Base-by-base conservation (phyloP, 2,888 invertebrate genomes). In the Acheta domesticus region DNA sequence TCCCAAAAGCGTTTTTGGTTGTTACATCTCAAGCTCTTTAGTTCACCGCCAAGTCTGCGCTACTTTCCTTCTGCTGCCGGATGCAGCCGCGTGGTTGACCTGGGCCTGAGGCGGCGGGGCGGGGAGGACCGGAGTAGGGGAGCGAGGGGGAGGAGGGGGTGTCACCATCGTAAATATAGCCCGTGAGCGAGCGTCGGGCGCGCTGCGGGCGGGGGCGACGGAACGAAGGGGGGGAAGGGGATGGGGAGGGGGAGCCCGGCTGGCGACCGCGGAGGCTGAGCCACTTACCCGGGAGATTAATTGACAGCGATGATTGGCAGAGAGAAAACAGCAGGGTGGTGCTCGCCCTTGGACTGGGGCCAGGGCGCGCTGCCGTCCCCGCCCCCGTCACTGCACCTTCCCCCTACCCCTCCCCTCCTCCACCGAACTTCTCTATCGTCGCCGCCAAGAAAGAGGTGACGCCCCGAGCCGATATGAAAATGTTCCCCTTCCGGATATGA, bases 231-330 rank as follows among this genome's bases (percentile, higher is more conserved):
- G 62, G 62, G 16, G 12, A 3, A 14, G 3, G 16, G 12, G 16
- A 11, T 4, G 4, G 62, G 36, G 5, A 5, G 36, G 62, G 1
- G n/a, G 2, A 0, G 62, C 16, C 12, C 14, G 14, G 62, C 62
- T 62, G 62, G 62, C 62, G 62, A 19, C 62, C 62, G 16, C 16
- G 16, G n/a, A 62, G n/a, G 62, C 62, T 62, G 16, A 62, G 62
- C 62, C 62, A 62, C 62, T 62, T 62, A 62, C 62, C n/a, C 14
- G n/a, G n/a, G 62, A 62, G 62, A 62, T 62, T 62, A 62, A 62
- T 62, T 62, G 62, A 62, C n/a, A n/a, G 62, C 62, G 62, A 62
- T 62, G 62, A 62, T 62, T 62, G 62, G 62, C 62, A 62, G n/a
- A n/a, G n/a, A n/a, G 62, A 62, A 62, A 62, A 62, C 62, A 62